Evolutionary conservation across 2,113 vertebrate species (phyloP).

Genomic region (human): GRCh38 chr7:34007001-34007500

Average conservation of each 20-base stretch:
- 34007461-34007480: not conserved
- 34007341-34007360: not conserved
- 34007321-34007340: constrained; percentile 11
- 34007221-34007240: not conserved
- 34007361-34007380: not conserved
- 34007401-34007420: not conserved
- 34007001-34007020: not conserved
- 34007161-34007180: not conserved
- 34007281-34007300: not conserved
- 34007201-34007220: not conserved
- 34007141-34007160: not conserved
- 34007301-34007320: not conserved
- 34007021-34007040: not conserved
- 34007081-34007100: not conserved
- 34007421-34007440: not conserved
- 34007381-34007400: not conserved
- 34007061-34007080: not conserved
- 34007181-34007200: not conserved
- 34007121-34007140: not conserved
- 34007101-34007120: not conserved
- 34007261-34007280: not conserved
- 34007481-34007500: not conserved
- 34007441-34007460: not conserved
- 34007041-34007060: not conserved
- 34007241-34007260: not conserved